Conservation (phyloP, 2,113 vertebrate genomes). For the Dasyornis broadbenti region DNA sequence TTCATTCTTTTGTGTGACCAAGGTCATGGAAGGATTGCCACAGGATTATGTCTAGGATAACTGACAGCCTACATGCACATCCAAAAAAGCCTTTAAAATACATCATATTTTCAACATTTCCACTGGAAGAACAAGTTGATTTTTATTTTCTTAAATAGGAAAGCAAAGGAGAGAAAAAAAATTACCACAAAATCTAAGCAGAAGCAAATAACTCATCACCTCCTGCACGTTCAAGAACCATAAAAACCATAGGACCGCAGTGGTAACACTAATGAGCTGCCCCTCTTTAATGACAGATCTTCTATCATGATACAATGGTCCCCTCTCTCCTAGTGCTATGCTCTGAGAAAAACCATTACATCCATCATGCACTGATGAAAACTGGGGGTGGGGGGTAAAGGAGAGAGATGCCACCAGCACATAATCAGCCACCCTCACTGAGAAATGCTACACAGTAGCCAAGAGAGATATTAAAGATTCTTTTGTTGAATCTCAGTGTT, state of each 20-base stretch:
- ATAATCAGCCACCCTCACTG: background rate
- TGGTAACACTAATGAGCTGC: background rate
- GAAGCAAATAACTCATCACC: background rate
- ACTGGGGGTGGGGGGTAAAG: background rate
- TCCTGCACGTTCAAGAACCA: background rate
- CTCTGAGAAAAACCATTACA: background rate
- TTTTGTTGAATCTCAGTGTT: background rate
- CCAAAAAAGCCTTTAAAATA: background rate
- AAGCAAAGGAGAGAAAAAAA: background rate
- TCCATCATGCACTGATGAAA: background rate
- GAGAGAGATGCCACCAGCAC: background rate
- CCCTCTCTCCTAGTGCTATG: background rate
- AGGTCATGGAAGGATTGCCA: background rate
- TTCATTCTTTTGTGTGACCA: background rate
- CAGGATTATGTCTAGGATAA: background rate
- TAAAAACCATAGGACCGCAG: background rate
- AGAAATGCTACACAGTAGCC: background rate
- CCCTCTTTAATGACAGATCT: background rate
- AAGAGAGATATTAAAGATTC: background rate
- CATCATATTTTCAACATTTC: background rate
- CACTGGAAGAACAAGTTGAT: background rate
- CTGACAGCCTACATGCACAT: background rate
- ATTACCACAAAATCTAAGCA: fast-evolving
- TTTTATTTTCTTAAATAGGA: background rate
- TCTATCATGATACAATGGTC: background rate